Evolutionary conservation across 2,113 vertebrate species (phyloP), one percentile per base, ranked within the genome.

Genomic region (Caranx ignobilis): DNA sequence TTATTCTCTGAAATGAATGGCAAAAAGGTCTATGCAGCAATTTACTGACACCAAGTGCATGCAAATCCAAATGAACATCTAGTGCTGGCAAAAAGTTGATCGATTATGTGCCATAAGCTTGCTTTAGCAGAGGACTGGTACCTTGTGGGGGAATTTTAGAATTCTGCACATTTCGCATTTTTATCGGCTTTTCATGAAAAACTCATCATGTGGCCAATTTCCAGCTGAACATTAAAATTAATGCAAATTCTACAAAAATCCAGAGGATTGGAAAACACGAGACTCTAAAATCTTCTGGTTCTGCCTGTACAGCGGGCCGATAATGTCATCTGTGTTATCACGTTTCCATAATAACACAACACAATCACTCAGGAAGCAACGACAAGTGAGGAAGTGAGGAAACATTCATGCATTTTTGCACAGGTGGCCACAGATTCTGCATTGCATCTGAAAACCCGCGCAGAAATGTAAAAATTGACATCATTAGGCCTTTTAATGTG

Each of bases 81-180:
- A 47, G 45, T 11, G 3, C 11, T 9, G 48, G 8, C 19, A 55
- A 80, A 60, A 19, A 19, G 35, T 61, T 6, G 34, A 52, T 54
- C 4, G 7, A 34, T 43, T 2, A 61, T n/a, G 52, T 47, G 34
- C 11, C 11, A 61, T 59, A 18, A 0, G 37, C 61, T 26, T 6
- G 6, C 15, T 64, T 64, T 52, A n/a, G 7, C 50, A 57, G 26
- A 64, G 34, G 34, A 71, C 39, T 26, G 21, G 9, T 16, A 4
- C 18, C 43, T 77, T 35, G 11, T 16, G 11, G 34, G 32, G 37
- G n/a, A 21, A 35, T 69, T 60, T 8, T 21, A 10, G 11, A 73
- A 77, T 71, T 71, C 48, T 77, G 69, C 48, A 45, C 43, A n/a
- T 60, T 64, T 69, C n/a, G 55, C 64, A 52, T 63, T 71, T 85